Conservation (phyloP, 2,797 vertebrate species). For the Enteromius trimaculatus region DNA sequence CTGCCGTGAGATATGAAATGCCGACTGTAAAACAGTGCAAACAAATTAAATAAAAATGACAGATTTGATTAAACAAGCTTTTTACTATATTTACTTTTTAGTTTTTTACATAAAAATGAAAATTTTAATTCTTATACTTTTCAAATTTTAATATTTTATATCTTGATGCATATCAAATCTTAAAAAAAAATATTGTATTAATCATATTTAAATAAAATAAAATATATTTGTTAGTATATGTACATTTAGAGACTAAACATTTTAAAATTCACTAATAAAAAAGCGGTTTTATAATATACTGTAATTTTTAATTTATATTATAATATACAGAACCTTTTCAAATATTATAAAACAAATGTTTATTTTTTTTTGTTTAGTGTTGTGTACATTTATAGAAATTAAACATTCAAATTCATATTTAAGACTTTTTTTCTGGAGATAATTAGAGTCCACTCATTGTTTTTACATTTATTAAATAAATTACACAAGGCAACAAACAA, state of each 20-base stretch:
- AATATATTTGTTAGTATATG: background rate
- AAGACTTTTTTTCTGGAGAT: background rate
- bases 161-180: background rate
- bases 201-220: background rate
- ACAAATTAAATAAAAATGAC: background rate
- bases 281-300: background rate
- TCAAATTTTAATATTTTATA: background rate
- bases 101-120: background rate
- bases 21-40: background rate
- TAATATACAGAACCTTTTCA: background rate
- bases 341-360: background rate
- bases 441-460: background rate
- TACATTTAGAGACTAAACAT: background rate
- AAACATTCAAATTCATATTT: background rate
- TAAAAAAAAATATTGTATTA: background rate
- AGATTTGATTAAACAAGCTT: background rate
- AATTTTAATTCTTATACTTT: background rate
- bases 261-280: background rate
- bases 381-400: background rate
- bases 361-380: background rate
- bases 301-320: background rate
- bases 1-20: background rate
- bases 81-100: background rate
- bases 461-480: constrained; percentile 53
- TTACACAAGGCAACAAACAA: constrained; percentile 27